A percentile compares a stretch with the other conserved stretches of the same genome.
phyloP scores from a whole-genome alignment of 2,113 vertebrate genomes.

The Rhizomys pruinosus region DNA sequence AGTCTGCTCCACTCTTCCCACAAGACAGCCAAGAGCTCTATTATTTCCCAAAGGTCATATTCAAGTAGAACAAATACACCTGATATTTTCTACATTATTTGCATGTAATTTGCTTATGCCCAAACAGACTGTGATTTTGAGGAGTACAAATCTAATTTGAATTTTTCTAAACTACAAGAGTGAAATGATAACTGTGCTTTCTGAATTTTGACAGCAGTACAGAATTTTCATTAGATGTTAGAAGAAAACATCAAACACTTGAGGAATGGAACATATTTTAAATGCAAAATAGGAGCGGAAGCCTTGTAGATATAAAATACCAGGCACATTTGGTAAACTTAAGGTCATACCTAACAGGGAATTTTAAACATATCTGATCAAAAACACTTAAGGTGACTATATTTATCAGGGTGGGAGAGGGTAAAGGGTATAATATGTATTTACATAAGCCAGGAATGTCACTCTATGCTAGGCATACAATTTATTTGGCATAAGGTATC shows the following conservation, averaged over 20 bases:
- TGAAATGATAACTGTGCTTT: constrained; percentile 70
- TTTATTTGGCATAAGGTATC: background rate
- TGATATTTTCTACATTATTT: constrained; percentile 73
- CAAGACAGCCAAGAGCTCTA: background rate
- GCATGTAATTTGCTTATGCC: constrained; percentile 75
- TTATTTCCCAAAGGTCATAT: constrained; percentile 72
- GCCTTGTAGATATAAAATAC: constrained; percentile 56
- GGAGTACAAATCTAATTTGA: constrained; percentile 77
- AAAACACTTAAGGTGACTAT: constrained; percentile 23
- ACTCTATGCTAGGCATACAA: background rate
- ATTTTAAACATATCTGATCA: constrained; percentile 55
- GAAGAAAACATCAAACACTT: constrained; percentile 69
- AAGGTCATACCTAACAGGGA: constrained; percentile 50
- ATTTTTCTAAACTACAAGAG: constrained; percentile 65
- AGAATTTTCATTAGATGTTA: constrained; percentile 74
- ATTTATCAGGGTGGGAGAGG: background rate
- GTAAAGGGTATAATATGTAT: constrained; percentile 21
- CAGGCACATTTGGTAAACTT: constrained; percentile 55
- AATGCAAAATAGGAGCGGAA: constrained; percentile 71
- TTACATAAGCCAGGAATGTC: constrained; percentile 51
- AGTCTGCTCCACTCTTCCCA: background rate
- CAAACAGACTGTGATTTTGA: constrained; percentile 71
- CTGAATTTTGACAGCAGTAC: constrained; percentile 70
- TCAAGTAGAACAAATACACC: constrained; percentile 68
- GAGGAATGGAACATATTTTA: constrained; percentile 64